Conservation (phyloP, 1,140 invertebrate species). For the Aphis craccivora region DNA sequence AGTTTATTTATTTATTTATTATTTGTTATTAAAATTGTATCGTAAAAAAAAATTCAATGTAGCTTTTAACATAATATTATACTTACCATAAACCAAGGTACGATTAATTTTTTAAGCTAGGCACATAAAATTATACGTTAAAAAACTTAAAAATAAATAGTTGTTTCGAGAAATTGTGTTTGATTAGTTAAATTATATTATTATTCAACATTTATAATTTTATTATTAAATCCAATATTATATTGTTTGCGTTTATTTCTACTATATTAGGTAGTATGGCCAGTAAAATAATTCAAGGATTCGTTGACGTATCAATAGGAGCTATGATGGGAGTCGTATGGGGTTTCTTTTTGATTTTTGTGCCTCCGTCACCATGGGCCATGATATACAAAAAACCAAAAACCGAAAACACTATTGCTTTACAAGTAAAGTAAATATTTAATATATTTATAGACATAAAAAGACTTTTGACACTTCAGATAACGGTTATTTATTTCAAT, state of each 20-base stretch:
- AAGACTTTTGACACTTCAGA: background rate
- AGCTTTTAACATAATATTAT: background rate
- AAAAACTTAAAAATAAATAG: background rate
- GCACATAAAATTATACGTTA: background rate
- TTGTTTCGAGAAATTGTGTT: background rate
- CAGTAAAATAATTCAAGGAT: slow-evolving; percentile 68
- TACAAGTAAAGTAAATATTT: background rate
- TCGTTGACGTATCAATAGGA: slow-evolving; percentile 68
- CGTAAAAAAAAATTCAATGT: background rate
- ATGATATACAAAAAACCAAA: background rate
- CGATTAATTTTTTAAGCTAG: background rate
- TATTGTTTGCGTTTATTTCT: background rate
- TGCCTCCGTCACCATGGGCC: slow-evolving; percentile 62
- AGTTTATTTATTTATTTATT: too few species aligned
- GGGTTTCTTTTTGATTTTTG: slow-evolving; percentile 65
- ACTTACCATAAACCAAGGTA: background rate
- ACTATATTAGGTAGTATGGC: slow-evolving; percentile 59
- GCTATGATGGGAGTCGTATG: slow-evolving; percentile 66
- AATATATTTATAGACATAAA: background rate
- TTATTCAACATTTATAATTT: background rate
- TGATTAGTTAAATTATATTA: background rate
- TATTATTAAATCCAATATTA: background rate
- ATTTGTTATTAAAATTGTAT: background rate
- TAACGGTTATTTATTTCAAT: background rate
- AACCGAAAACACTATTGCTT: background rate